Percentiles rank a stretch among this genome's conserved stretches.
Conservation (phyloP, 2,113 vertebrate species). For the Phyllostomus discolor region DNA sequence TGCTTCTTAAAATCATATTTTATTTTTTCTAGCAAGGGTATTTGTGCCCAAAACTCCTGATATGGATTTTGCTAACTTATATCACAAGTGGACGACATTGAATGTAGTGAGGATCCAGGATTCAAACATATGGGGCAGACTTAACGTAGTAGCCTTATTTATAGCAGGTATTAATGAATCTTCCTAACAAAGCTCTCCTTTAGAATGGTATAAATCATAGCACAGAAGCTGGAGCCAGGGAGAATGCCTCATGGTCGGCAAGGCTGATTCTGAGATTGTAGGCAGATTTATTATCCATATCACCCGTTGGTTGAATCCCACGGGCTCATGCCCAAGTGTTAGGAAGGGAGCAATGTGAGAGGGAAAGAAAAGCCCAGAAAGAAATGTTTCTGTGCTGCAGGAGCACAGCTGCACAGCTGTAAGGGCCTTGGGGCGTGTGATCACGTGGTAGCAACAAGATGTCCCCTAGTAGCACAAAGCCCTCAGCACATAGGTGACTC, state of each 20-base stretch:
- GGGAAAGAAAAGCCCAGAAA: neutral
- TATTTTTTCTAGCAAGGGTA: neutral
- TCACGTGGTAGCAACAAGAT: neutral
- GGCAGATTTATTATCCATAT: neutral
- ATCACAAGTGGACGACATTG: neutral
- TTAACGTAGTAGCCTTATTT: neutral
- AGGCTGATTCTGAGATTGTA: neutral
- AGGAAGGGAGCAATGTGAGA: neutral
- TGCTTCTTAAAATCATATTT: neutral
- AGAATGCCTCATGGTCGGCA: neutral
- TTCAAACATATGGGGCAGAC: neutral
- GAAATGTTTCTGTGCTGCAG: neutral
- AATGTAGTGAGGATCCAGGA: fast-evolving
- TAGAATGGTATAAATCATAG: too few relatives aligned
- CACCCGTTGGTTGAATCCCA: neutral
- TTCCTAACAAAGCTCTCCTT: neutral
- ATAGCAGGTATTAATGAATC: too few relatives aligned
- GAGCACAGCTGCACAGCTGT: neutral
- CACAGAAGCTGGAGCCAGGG: neutral
- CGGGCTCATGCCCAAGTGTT: neutral
- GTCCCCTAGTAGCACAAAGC: neutral
- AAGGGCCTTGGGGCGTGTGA: neutral
- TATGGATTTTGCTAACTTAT: neutral
- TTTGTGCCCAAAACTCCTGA: too few relatives aligned
- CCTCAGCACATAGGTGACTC: neutral